Conservation (phyloP, 2,888 invertebrate genomes). For the Leptopterna dolabrata region DNA sequence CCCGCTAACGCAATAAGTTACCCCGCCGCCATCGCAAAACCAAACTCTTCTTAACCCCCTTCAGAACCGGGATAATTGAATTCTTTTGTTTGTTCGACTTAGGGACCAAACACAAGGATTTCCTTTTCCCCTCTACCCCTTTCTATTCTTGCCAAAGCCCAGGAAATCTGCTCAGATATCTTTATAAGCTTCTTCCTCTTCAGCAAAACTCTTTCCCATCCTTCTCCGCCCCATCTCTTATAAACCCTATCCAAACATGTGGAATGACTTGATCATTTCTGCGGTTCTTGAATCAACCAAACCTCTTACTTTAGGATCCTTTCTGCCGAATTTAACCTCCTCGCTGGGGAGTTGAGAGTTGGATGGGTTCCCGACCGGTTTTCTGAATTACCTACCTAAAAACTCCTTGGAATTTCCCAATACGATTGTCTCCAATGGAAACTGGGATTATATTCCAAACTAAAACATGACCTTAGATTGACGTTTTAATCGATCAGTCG, state of each 20-base stretch:
- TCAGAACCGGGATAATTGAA: constrained; percentile 40
- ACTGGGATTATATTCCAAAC: too few relatives aligned
- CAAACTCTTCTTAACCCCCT: constrained; percentile 35
- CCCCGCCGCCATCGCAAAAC: constrained; percentile 1
- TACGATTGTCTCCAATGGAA: too few relatives aligned
- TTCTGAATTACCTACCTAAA: too few relatives aligned
- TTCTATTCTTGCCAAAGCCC: constrained; percentile 14
- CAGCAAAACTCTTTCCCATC: not conserved
- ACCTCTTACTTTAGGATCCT: not conserved
- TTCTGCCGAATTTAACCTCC: not conserved
- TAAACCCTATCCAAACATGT: constrained; percentile 38
- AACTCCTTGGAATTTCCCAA: too few relatives aligned
- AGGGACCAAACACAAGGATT: constrained; percentile 49
- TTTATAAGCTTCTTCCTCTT: constrained; percentile 42
- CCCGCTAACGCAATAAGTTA: constrained; percentile 42
- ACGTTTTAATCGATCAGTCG: too few relatives aligned
- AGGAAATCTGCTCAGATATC: constrained; percentile 49
- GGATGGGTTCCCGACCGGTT: too few relatives aligned
- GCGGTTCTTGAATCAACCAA: constrained; percentile 23
- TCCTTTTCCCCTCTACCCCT: not conserved
- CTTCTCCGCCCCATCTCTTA: not conserved
- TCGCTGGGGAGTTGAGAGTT: not conserved
- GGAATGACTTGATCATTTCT: constrained; percentile 38
- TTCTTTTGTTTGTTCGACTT: constrained; percentile 52
- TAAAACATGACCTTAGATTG: too few relatives aligned